Conservation (phyloP, 2,888 invertebrate genomes). For the Ypsolopha sequella region DNA sequence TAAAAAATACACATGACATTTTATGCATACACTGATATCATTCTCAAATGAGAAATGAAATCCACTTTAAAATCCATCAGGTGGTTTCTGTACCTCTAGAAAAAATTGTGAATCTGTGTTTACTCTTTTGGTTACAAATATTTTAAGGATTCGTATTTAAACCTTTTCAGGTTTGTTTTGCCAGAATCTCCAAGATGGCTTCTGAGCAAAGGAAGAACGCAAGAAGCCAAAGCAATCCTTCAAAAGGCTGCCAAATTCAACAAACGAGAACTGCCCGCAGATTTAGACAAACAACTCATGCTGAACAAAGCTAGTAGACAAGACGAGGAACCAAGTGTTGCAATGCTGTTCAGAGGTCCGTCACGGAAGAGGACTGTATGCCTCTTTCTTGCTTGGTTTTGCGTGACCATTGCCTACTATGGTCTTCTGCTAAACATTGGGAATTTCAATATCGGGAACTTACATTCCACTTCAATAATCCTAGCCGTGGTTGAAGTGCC, state of each 20-base stretch:
- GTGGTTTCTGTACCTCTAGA: too few species aligned
- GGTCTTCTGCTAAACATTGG: conserved; percentile 80
- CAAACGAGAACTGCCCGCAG: conserved; percentile 72
- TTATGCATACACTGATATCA: too few species aligned
- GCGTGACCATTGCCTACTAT: conserved; percentile 83
- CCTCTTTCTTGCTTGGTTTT: conserved; percentile 81
- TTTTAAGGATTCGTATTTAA: not conserved
- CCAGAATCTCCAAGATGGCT: conserved; percentile 88
- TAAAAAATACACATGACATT: too few species aligned
- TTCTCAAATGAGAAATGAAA: too few species aligned
- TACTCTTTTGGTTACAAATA: not conserved
- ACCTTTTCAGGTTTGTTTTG: conserved; percentile 74
- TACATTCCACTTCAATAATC: conserved; percentile 80
- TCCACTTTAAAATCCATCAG: too few species aligned
- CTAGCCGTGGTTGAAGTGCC: conserved; percentile 84
- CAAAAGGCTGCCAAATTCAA: conserved; percentile 77
- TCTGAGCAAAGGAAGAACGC: conserved; percentile 77
- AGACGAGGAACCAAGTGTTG: conserved; percentile 65
- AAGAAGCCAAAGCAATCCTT: conserved; percentile 76
- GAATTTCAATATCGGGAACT: conserved; percentile 79
- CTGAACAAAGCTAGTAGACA: conserved; percentile 53
- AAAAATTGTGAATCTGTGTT: not conserved
- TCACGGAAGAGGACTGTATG: conserved; percentile 78
- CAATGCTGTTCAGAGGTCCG: conserved; percentile 76
- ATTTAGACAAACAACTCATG: conserved; percentile 77